Percentiles rank a stretch among this genome's conserved stretches.
These are phyloP conservation scores for Urocitellus parryii DNA, from an alignment of 2,113 vertebrate genomes.

Conservation along the genomic window DNA sequence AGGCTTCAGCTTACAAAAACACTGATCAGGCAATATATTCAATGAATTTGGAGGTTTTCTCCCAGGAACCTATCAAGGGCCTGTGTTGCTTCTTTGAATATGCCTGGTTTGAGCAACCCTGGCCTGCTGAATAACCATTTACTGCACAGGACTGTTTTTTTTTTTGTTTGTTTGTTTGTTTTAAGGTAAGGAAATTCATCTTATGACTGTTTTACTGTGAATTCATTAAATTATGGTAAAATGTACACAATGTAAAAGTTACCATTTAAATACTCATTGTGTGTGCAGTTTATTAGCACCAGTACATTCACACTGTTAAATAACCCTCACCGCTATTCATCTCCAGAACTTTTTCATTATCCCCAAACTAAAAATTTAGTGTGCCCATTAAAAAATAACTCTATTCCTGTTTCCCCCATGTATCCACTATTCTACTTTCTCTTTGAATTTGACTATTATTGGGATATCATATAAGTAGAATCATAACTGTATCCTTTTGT, in stretches of 20 bases:
- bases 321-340: not conserved
- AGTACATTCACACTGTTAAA: not conserved
- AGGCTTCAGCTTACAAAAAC: not conserved
- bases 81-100: not conserved
- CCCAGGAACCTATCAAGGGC: not conserved
- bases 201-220: conserved; percentile 31
- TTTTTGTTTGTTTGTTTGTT: not conserved
- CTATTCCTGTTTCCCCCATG: not conserved
- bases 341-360: conserved; percentile 29
- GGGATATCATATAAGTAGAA: not conserved
- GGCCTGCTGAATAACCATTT: conserved; percentile 3
- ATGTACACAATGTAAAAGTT: not conserved
- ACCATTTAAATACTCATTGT: not conserved
- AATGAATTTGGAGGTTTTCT: too few relatives aligned
- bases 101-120: not conserved
- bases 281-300: not conserved
- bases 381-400: not conserved
- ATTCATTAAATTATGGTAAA: not conserved
- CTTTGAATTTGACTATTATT: not conserved
- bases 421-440: not conserved
- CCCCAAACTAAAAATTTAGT: conserved; percentile 30
- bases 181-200: not conserved
- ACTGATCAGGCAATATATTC: too few relatives aligned
- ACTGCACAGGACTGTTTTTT: not conserved
- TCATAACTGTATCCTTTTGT: not conserved